These are phyloP conservation scores for Drosophila kurseongensis DNA, from an alignment of 1,140 invertebrate genomes.

Conservation along the genomic window DNA sequence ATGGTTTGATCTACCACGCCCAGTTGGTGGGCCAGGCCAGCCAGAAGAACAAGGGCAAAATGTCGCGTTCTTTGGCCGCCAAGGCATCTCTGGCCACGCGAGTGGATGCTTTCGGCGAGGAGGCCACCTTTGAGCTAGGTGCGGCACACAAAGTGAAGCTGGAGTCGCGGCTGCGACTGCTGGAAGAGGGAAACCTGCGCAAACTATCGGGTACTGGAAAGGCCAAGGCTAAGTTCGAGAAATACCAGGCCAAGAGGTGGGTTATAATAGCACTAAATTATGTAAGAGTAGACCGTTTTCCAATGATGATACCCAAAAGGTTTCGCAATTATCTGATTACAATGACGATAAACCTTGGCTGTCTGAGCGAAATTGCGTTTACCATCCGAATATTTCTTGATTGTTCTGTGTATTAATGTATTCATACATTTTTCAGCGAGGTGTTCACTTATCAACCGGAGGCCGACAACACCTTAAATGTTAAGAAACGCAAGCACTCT, in stretches of 20 bases:
- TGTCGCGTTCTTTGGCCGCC: slow-evolving; percentile 98
- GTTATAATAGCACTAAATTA: slow-evolving; percentile 29
- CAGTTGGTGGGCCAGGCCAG: slow-evolving; percentile 95
- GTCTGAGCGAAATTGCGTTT: slow-evolving; percentile 67
- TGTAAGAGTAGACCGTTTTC: slow-evolving; percentile 10
- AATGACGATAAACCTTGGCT: slow-evolving; percentile 82
- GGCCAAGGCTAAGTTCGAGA: slow-evolving; percentile 94
- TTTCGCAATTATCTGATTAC: slow-evolving; percentile 69
- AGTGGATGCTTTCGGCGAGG: slow-evolving; percentile 98
- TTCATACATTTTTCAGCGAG: slow-evolving; percentile 85
- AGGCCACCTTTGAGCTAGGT: slow-evolving; percentile 91
- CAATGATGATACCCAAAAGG: slow-evolving; percentile 75
- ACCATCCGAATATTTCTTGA: neutral
- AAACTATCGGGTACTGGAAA: slow-evolving; percentile 95
- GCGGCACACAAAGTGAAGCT: slow-evolving; percentile 94
- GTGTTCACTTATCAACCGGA: slow-evolving; percentile 87
- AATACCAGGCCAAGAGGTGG: slow-evolving; percentile 93
- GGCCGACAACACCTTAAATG: slow-evolving; percentile 87
- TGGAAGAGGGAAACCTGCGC: slow-evolving; percentile 94
- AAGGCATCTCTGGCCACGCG: slow-evolving; percentile 97
- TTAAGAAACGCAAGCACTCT: slow-evolving; percentile 85
- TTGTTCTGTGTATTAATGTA: slow-evolving; percentile 15
- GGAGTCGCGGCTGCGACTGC: slow-evolving; percentile 89
- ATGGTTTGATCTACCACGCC: slow-evolving; percentile 99
- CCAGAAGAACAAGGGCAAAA: slow-evolving; percentile 95